Evolutionary conservation across 2,888 invertebrate genomes (phyloP), one percentile per base, ranked within the genome.

Genomic region (Nymphalis c-album): DNA sequence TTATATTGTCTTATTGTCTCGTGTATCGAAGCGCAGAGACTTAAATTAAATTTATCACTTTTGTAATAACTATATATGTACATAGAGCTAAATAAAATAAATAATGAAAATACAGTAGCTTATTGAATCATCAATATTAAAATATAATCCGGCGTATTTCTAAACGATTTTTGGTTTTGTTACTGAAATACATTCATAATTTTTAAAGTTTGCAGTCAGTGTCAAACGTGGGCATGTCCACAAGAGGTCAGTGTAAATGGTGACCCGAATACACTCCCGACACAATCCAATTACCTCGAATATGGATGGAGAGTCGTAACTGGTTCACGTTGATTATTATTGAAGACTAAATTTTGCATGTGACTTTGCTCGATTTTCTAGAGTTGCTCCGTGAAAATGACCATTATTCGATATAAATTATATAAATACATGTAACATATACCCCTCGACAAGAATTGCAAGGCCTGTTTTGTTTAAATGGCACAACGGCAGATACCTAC

Each of bases 281-380:
- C 83, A 73, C 71, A 84, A 87, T 86, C 84, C 85, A 85, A 85
- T 86, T 87, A 86, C 82, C 77, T 78, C 80, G 77, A 79, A 80
- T 82, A 80, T 77, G 76, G 76, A 75, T 73, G 73, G 70, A 72
- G 76, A 76, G 76, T 71, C 75, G 76, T 78, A 75, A 74, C 78
- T 74, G 71, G 73, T 73, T 73, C 68, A 74, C 71, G 74, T 73
- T 71, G 70, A 73, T 74, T 74, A 71, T 74, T 73, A 73, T 72
- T 74, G 74, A 74, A 73, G 73, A 69, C 69, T 60, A 65, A 65
- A 53, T 65, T 60, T 55, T 47, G 47, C 53, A 53, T 60, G 53
- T 55, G 65, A 16, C 65, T 65, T 46, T 53, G 35, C 60, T 17
- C 58, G 5, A 16, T 48, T 40, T 20, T 48, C 57, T 20, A 40